Conservation (phyloP, 2,113 vertebrate genomes). For the Gallinago undulata region DNA sequence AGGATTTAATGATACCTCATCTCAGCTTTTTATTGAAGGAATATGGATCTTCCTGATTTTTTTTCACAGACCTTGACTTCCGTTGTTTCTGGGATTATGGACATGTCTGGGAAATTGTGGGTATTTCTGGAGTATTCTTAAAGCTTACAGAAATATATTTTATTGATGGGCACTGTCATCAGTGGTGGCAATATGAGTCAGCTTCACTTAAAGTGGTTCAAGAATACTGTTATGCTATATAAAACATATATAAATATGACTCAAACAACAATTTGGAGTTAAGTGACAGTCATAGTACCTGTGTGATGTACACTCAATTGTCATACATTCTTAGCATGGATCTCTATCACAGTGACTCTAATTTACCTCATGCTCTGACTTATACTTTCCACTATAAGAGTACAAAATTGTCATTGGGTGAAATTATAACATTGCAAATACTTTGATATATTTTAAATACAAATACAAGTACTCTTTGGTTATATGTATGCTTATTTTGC, state of each 20-base stretch:
- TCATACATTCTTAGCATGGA: neutral
- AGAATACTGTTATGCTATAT: no score
- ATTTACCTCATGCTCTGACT: neutral
- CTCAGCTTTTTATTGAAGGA: neutral
- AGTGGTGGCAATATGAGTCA: no score
- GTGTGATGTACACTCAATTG: neutral
- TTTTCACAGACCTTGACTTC: neutral
- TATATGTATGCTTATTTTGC: neutral
- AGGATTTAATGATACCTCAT: neutral
- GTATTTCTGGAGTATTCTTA: neutral
- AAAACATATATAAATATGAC: neutral
- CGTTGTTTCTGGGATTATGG: neutral
- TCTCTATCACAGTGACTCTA: neutral
- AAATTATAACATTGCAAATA: neutral
- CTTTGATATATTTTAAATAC: neutral
- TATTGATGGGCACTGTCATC: neutral
- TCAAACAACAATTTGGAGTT: neutral
- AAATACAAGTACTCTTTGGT: neutral
- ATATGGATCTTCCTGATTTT: neutral
- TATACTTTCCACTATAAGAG: neutral
- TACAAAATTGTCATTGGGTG: neutral
- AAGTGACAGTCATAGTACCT: neutral
- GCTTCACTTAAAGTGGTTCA: neutral
- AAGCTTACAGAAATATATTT: neutral
- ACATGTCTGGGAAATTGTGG: neutral